Evolutionary conservation across 2,113 vertebrate genomes (phyloP).

Genomic region (Chinchilla lanigera): DNA sequence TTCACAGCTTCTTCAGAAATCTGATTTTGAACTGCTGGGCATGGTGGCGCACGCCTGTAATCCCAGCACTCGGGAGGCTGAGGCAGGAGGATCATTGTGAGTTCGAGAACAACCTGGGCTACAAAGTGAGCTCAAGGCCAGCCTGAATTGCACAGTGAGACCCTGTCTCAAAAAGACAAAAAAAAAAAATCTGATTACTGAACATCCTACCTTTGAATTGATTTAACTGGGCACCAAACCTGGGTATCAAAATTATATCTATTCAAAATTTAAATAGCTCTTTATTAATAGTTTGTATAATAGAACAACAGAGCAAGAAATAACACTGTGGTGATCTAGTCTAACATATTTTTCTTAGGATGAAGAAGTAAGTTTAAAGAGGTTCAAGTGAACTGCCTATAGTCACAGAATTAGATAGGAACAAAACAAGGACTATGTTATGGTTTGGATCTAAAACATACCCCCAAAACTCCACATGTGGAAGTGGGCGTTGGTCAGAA

Average conservation of each 20-base stretch:
- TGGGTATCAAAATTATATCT: constrained; percentile 29
- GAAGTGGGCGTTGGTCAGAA: background rate
- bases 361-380: constrained; percentile 38
- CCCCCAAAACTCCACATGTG: background rate
- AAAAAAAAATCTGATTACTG: background rate
- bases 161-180: too few species aligned
- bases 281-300: constrained; percentile 47
- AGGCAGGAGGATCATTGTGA: too few species aligned
- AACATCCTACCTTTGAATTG: background rate
- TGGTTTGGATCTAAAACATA: background rate
- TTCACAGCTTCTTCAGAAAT: constrained; percentile 11
- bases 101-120: too few species aligned
- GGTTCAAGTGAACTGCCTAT: background rate
- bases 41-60: too few species aligned
- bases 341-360: constrained; percentile 32
- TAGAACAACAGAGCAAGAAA: background rate
- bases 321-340: background rate
- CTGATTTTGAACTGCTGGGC: background rate
- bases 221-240: constrained; percentile 40
- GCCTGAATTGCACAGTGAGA: too few species aligned
- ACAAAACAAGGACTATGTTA: background rate
- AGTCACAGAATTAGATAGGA: background rate
- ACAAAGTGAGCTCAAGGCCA: too few species aligned
- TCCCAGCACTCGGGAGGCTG: too few species aligned
- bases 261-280: constrained; percentile 33